These are phyloP conservation scores for Pissodes strobi DNA, from an alignment of 1,140 invertebrate genomes.

Conservation along the genomic window DNA sequence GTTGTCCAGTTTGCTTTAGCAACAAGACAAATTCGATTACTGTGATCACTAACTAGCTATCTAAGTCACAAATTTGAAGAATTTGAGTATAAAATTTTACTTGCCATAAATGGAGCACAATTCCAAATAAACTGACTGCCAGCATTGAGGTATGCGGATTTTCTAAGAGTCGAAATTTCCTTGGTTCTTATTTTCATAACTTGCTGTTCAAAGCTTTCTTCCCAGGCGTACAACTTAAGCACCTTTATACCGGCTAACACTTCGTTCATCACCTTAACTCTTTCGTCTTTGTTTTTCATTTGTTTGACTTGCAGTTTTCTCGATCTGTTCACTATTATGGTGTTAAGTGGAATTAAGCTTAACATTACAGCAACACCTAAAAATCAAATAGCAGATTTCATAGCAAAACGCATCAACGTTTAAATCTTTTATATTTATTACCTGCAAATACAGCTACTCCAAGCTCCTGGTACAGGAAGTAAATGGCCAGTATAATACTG, in stretches of 20 bases:
- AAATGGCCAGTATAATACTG: slow-evolving; percentile 84
- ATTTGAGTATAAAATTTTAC: no score
- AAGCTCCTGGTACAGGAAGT: slow-evolving; percentile 85
- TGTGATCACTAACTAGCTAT: no score
- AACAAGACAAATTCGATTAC: no score
- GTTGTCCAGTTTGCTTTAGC: no score
- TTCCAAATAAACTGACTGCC: slow-evolving; percentile 93
- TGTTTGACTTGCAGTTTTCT: slow-evolving; percentile 82
- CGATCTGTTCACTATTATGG: slow-evolving; percentile 80
- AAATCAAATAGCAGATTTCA: not conserved
- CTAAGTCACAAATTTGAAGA: no score
- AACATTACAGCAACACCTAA: slow-evolving; percentile 84
- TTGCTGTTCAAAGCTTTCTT: slow-evolving; percentile 81
- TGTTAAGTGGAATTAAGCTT: slow-evolving; percentile 87
- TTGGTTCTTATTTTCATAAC: slow-evolving; percentile 80
- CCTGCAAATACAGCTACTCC: slow-evolving; percentile 85
- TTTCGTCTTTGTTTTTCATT: slow-evolving; percentile 89
- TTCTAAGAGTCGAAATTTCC: slow-evolving; percentile 82
- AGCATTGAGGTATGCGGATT: slow-evolving; percentile 85
- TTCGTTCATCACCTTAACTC: slow-evolving; percentile 81
- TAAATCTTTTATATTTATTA: slow-evolving; percentile 3
- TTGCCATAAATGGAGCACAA: slow-evolving; percentile 94
- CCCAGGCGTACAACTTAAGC: slow-evolving; percentile 39
- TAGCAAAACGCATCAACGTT: not conserved
- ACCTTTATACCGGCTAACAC: slow-evolving; percentile 34